Conservation (phyloP, 2,888 invertebrate species). For the Acleris emargana region DNA sequence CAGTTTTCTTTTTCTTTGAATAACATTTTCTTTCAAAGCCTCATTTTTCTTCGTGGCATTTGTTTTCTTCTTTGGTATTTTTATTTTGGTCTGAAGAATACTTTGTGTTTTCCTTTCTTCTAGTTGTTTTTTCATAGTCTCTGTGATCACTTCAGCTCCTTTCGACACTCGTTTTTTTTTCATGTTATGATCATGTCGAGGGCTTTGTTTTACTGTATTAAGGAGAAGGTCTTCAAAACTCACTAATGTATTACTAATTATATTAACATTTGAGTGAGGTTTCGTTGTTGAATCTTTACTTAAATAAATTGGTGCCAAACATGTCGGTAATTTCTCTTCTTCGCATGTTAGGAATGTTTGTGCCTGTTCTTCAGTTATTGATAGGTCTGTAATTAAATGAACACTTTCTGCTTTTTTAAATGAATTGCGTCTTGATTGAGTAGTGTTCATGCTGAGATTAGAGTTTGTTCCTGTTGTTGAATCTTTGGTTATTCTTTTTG, state of each 20-base stretch:
- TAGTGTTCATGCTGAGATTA: too few relatives aligned
- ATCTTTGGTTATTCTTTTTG: too few relatives aligned
- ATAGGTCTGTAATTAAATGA: neutral
- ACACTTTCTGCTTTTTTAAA: too few relatives aligned
- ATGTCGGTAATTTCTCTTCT: neutral
- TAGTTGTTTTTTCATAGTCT: slow-evolving; percentile 9
- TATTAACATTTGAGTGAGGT: slow-evolving; percentile 1
- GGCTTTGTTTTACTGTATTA: slow-evolving; percentile 12
- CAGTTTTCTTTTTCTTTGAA: too few relatives aligned
- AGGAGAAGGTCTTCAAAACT: slow-evolving; percentile 12
- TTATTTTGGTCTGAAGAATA: slow-evolving; percentile 8
- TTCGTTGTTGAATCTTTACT: too few relatives aligned
- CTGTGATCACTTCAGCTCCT: slow-evolving; percentile 5
- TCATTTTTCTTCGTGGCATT: neutral
- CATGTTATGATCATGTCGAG: neutral
- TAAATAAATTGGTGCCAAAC: slow-evolving; percentile 1
- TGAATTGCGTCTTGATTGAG: too few relatives aligned
- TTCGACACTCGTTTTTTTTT: slow-evolving; percentile 4
- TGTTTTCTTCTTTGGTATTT: slow-evolving; percentile 2
- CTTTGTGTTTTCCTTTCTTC: slow-evolving; percentile 3
- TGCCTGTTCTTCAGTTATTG: too few relatives aligned
- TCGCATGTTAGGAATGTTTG: too few relatives aligned
- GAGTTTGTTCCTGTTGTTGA: too few relatives aligned
- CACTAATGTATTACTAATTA: slow-evolving; percentile 5
- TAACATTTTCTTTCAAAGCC: too few relatives aligned